Percentiles rank a stretch among this genome's conserved stretches.
These are phyloP conservation scores for Tenthredo notha DNA, from an alignment of 2,888 invertebrate genomes.

Conservation along the genomic window DNA sequence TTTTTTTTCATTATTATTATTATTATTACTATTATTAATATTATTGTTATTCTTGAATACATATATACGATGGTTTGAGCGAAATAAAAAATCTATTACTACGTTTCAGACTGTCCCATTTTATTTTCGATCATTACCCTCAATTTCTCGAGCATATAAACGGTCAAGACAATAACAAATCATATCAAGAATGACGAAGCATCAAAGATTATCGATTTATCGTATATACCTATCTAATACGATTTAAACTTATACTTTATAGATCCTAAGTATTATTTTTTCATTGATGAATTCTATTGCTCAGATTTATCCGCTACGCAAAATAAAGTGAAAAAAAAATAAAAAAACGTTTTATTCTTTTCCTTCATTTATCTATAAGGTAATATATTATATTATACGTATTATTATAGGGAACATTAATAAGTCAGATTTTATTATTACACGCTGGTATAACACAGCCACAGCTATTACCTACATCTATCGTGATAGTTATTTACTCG, in stretches of 20 bases:
- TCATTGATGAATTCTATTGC: background rate
- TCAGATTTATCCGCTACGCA: background rate
- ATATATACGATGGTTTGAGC: background rate
- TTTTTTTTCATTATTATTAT: background rate
- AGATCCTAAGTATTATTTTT: background rate
- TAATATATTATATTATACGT: background rate
- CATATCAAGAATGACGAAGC: conserved; percentile 31
- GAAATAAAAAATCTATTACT: background rate
- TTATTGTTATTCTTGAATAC: background rate
- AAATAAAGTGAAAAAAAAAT: background rate
- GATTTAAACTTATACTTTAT: background rate
- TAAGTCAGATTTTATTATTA: conserved; percentile 28
- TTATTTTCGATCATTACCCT: conserved; percentile 43
- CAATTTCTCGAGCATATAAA: background rate
- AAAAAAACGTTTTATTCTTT: background rate
- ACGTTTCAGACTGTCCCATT: conserved; percentile 2
- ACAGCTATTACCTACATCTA: conserved; percentile 25
- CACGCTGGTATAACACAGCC: background rate
- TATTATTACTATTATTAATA: background rate
- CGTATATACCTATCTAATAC: background rate
- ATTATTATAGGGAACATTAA: background rate
- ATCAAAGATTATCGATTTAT: conserved; percentile 22
- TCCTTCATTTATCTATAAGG: background rate
- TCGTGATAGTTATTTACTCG: conserved; percentile 47
- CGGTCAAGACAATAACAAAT: background rate